Conservation (phyloP, 1,140 invertebrate genomes). For the Medauroidea extradentata region DNA sequence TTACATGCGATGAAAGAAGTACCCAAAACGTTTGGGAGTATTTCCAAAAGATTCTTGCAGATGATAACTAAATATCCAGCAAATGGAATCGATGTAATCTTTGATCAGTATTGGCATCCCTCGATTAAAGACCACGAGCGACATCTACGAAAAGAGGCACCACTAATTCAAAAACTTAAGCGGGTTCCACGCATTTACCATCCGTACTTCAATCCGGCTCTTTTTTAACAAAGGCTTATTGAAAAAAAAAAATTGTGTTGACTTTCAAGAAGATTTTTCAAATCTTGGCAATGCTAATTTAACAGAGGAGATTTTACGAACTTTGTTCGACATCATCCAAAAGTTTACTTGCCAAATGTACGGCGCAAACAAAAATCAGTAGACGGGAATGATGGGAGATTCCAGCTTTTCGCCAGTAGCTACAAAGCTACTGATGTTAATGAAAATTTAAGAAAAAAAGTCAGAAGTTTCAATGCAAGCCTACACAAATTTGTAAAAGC, state of each 20-base stretch:
- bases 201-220: conserved; percentile 41
- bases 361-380: conserved; percentile 20
- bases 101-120: conserved; percentile 24
- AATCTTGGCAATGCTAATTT: background rate
- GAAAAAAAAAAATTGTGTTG: conserved; percentile 3
- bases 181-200: conserved; percentile 29
- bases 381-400: conserved; percentile 24
- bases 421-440: conserved; percentile 23
- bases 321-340: conserved; percentile 4
- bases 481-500: conserved; percentile 22
- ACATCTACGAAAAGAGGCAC: conserved; percentile 3
- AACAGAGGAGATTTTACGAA: conserved; percentile 11
- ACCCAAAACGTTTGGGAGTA: conserved; percentile 24
- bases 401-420: conserved; percentile 21
- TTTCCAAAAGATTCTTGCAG: conserved; percentile 23
- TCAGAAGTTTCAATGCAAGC: conserved; percentile 23
- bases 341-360: conserved; percentile 11
- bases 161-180: conserved; percentile 2
- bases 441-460: conserved; percentile 25
- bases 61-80: conserved; percentile 13
- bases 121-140: conserved; percentile 28
- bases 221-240: conserved; percentile 33
- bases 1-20: conserved; percentile 24
- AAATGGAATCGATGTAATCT: conserved; percentile 15
- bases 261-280: no score